Base-by-base conservation (phyloP, 2,113 vertebrate genomes). In the Propithecus coquereli region DNA sequence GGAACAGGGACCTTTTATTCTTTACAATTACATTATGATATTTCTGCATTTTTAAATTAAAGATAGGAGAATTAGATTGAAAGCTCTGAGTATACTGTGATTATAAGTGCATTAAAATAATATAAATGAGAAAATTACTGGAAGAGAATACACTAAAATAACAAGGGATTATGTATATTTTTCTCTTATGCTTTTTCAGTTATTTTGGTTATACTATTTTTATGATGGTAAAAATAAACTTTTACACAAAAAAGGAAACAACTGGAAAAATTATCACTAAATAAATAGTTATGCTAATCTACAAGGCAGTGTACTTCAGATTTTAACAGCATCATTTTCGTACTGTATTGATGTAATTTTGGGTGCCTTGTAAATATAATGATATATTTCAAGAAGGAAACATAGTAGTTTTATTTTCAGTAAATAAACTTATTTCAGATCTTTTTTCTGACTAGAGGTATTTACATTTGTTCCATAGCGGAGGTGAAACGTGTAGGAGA, bases 401-500 rank as follows among this genome's bases (percentile, higher is more conserved):
- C 47, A 87, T 47, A 79, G 6, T 73, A 94, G 16, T 34, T 91
- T 85, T 93, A 52, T 89, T 89, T 90, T 85, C 59, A 74, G 9
- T 80, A 88, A 86, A 52, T 37, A 20, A 66, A 65, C 66, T 86
- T 66, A 76, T 27, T 92, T 84, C 14, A 80, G 7, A 0, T 84
- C 57, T 40, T 96, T 70, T 68, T 97, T 89, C 61, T 94, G 5
- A 84, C 79, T 89, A 57, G 94, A 97, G 40, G 71, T n/a, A 73
- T 77, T 80, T 97, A 82, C 66, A 80, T 95, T 98, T 98, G 45
- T 81, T 98, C 84, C 90, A 20, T 73, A 99, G 99, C 99, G 59
- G 99, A 99, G 98, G 99, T 99, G 95, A 99, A 99, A 98, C 99
- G 99, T 10, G 99, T 99, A 92, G 99, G 99, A 92, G 99, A 99